Base-by-base conservation (phyloP, 1,140 invertebrate species). In the Ruditapes philippinarum region DNA sequence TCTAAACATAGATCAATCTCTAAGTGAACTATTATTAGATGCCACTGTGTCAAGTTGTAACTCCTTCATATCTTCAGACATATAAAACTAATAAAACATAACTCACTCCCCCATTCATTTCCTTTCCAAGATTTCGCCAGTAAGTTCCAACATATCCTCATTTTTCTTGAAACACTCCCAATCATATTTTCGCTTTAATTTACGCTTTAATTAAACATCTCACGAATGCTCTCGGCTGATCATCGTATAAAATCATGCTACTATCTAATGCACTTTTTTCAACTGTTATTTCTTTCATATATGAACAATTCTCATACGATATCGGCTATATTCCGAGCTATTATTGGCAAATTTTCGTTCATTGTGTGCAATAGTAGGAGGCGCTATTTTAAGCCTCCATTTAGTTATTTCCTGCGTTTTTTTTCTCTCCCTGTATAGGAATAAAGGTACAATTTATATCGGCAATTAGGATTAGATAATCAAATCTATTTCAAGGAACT, bases 361-460 rank as follows among this genome's bases (percentile, higher is more conserved):
- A 62, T 28, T 1, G 57, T 70, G 65, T 19, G 54, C 33, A 51
- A 12, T 78, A 31, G 74, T 78, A 78, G 74, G 74, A 78, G 74
- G 74, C 25, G 45, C 74, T 78, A 78, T 78, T 78, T 78, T 2
- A 1, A 49, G 42, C 74, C 12, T 1, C 54, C 74, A 33, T 78
- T 51, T 49, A 49, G 45, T 76, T n/a, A 49, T 49, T 76, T 51
- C 45, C 40, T 49, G 36, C 25, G 11, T 40, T 73, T 42, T 76
- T 9, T 51, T 49, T 54, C 25, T 78, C 22, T 45, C n/a, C 42
- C 42, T 45, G 42, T 45, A 45, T 45, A 45, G 42, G n/a, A 57
- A 57, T 57, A 57, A 5, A 57, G 54, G 19, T n/a, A 22, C 54
- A n/a, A 7, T 12, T 57, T 57, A 57, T n/a, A 25, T 57, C n/a